phyloP scores from a whole-genome alignment of 2,888 invertebrate species.

The Cepaea hortensis region DNA sequence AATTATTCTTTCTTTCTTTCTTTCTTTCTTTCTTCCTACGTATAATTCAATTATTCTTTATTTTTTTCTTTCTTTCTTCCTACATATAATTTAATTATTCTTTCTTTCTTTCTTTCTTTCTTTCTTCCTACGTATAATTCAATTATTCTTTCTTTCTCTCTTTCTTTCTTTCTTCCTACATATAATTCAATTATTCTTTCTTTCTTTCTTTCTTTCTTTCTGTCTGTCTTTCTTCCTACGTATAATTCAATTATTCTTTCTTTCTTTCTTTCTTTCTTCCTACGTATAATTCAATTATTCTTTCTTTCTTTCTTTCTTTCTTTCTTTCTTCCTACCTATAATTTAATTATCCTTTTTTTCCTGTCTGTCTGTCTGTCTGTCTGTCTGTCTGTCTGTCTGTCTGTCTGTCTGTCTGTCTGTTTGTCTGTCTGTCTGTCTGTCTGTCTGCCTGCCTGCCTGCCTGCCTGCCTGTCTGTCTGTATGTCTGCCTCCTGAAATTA shows the following conservation, averaged over 20 bases:
- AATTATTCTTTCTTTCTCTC: conserved; percentile 6
- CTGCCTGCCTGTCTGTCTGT: not conserved
- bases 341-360: conserved; percentile 7
- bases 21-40: no score
- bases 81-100: not conserved
- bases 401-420: no score
- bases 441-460: not conserved
- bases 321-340: conserved; percentile 24
- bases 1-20: no score
- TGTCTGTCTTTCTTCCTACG: not conserved
- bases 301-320: conserved; percentile 29
- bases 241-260: not conserved
- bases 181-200: not conserved
- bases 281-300: not conserved
- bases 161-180: conserved; percentile 9
- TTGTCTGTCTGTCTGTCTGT: conserved; percentile 13
- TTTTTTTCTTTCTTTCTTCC: conserved; percentile 17
- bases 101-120: not conserved
- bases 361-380: no score
- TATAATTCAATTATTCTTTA: no score
- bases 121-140: not conserved
- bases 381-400: no score
- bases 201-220: conserved; percentile 6
- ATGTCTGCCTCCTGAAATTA: no score
- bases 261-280: not conserved